Conservation (phyloP, 2,113 vertebrate genomes). For the Barnardius zonarius region DNA sequence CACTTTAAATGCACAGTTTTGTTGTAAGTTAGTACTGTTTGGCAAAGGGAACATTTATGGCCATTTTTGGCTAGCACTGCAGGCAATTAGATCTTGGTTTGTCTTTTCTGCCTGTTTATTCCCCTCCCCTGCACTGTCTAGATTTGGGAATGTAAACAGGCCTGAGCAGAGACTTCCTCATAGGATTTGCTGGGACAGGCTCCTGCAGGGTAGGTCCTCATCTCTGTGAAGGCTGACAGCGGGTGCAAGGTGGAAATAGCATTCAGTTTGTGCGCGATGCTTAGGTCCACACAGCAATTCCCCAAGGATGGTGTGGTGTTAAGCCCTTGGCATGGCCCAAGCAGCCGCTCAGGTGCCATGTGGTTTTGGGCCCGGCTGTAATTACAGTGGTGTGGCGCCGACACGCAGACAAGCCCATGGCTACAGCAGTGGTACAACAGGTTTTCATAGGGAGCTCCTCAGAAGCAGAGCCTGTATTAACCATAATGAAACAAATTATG, state of each 20-base stretch:
- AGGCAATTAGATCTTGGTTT: not conserved
- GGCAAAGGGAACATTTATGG: not conserved
- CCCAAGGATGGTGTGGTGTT: not conserved
- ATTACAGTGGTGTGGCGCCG: not conserved
- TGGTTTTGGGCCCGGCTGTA: not conserved
- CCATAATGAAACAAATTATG: not conserved
- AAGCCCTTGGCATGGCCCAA: not conserved
- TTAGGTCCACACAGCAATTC: not conserved
- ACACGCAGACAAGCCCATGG: not conserved
- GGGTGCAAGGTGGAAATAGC: not conserved
- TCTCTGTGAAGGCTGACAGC: not conserved
- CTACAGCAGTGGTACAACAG: not conserved
- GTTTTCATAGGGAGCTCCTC: not conserved
- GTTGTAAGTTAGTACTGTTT: not conserved
- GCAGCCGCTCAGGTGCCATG: accelerated
- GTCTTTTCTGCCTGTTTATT: not conserved
- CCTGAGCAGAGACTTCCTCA: not conserved
- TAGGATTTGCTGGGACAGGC: not conserved
- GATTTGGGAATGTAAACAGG: not conserved
- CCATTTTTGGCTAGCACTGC: not conserved
- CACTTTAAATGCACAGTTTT: not conserved
- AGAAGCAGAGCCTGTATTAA: not conserved
- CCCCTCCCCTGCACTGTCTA: not conserved
- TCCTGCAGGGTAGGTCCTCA: not conserved
- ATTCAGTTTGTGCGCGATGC: accelerated